phyloP scores from a whole-genome alignment of 2,113 vertebrate species.

The Nannobrachium achirus region DNA sequence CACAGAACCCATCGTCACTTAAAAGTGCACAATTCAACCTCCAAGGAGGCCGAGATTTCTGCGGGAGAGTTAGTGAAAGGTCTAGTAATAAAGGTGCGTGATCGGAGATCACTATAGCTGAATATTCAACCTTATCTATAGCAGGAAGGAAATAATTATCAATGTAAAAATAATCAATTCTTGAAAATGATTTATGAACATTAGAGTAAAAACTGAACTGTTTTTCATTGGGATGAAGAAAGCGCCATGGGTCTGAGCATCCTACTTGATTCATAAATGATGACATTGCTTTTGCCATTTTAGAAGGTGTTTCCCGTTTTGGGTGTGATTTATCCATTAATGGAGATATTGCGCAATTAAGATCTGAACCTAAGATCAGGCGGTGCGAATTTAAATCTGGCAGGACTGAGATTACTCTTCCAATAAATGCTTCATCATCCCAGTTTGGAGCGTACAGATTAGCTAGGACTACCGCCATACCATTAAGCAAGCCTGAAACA shows the following conservation, averaged over 20 bases:
- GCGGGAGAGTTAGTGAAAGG: background rate
- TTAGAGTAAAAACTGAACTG: background rate
- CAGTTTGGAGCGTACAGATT: too few relatives aligned
- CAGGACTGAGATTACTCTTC: too few relatives aligned
- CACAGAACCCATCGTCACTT: constrained; percentile 1
- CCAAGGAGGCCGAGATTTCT: background rate
- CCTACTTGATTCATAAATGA: constrained; percentile 1
- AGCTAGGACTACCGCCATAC: too few relatives aligned
- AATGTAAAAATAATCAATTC: background rate
- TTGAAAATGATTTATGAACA: too few relatives aligned
- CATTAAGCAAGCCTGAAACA: too few relatives aligned
- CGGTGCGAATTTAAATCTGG: too few relatives aligned
- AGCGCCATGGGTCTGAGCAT: background rate
- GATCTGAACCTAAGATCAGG: too few relatives aligned
- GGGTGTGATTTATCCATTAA: too few relatives aligned
- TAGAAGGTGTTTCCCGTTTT: too few relatives aligned
- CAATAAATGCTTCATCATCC: too few relatives aligned
- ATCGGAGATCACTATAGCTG: constrained; percentile 7
- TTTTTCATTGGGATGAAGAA: constrained; percentile 5
- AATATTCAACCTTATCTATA: background rate
- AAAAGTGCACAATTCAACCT: background rate
- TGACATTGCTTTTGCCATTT: too few relatives aligned
- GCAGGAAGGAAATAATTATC: background rate
- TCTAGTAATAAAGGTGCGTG: constrained; percentile 2
- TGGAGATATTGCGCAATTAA: too few relatives aligned